Base-by-base conservation (phyloP, 2,888 invertebrate genomes). In the Epirrhoe tristata region DNA sequence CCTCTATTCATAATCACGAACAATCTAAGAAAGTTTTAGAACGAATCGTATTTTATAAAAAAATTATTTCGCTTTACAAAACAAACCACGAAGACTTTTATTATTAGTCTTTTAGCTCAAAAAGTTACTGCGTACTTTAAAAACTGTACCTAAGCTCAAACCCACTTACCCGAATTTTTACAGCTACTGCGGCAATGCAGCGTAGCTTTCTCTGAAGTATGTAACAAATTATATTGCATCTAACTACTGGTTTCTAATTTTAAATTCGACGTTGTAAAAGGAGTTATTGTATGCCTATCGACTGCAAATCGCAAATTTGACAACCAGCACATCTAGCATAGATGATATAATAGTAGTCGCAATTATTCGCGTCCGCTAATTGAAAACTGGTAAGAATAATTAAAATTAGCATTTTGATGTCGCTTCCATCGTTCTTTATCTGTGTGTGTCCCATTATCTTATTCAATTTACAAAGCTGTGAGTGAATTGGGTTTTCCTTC, bases 401-500 rank as follows among this genome's bases (percentile, higher is more conserved):
- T 80, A 74, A 75, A 79, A 82, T 81, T 78, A 70, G 71, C 75
- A 77, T 79, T 77, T 74, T 69, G 67, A 66, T 72, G 72, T 62
- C 81, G 73, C 76, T 81, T 84, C 81, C 81, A 80, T 77, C 63
- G 66, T 75, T 77, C 63, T 74, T 67, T 76, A 74, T 85, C 87
- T 75, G 67, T 82, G 87, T 81, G 65, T 66, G 74, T 76, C 81
- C 87, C 89, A 90, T 92, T 92, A 90, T 85, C 82, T 88, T 88
- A 92, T 91, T 93, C 91, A 92, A 91, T 92, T 90, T 87, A 83
- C 81, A 78, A 82, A 73, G 66, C 58, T 62, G 55, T 69, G 71
- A 89, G 83, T 85, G 88, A 89, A 87, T 88, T 84, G 83, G 83
- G 81, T 85, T 88, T 90, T 87, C 89, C 84, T 85, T 83, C 79